Conservation (phyloP, 2,797 vertebrate species). For the Pantherophis alleghaniensis region DNA sequence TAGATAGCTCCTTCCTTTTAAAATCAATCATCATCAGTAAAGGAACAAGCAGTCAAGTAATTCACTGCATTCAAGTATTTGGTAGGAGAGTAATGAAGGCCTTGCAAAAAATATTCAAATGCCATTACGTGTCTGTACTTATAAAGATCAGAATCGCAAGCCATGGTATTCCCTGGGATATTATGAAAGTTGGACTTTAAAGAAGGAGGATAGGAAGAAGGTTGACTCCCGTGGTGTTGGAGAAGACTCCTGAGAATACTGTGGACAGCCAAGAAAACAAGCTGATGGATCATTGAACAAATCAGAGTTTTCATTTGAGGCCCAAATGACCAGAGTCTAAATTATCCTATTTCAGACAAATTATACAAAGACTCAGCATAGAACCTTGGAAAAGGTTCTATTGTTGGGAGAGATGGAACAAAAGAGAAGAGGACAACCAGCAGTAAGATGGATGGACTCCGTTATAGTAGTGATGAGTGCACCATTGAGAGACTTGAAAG, state of each 20-base stretch:
- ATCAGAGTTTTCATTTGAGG: background rate
- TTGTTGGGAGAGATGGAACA: background rate
- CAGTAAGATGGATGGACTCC: background rate
- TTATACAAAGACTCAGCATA: background rate
- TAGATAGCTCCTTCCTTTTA: background rate
- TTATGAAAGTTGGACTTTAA: background rate
- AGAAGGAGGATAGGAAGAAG: background rate
- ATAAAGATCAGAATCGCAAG: background rate
- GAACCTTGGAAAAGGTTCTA: background rate
- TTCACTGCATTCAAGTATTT: background rate
- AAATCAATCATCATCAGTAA: background rate
- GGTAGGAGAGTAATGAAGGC: background rate
- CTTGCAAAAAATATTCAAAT: background rate
- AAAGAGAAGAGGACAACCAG: background rate
- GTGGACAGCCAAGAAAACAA: background rate
- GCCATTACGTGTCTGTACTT: background rate
- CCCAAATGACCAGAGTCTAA: background rate
- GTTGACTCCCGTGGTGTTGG: background rate
- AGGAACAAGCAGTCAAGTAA: background rate
- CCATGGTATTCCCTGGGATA: background rate
- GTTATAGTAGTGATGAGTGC: background rate
- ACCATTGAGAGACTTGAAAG: background rate
- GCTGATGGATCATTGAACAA: background rate
- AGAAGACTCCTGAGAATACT: background rate
- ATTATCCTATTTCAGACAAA: background rate